Evolutionary conservation across 2,888 invertebrate genomes (phyloP).

Genomic region (Lithophane socia): DNA sequence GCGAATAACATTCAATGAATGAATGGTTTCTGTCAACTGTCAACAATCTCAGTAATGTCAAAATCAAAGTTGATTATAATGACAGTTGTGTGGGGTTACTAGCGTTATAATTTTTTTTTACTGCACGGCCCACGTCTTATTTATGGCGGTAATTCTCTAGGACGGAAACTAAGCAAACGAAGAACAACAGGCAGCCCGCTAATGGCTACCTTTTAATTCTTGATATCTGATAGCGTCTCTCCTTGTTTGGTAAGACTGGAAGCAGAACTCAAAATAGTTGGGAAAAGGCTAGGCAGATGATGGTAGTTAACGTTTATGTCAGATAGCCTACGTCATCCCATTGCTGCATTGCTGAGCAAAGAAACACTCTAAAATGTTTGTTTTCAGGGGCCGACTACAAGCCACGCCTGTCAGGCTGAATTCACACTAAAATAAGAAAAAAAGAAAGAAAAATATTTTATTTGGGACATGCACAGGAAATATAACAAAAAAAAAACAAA

Average conservation of each 20-base stretch:
- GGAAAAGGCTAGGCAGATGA: too few relatives aligned
- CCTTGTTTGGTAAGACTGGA: background rate
- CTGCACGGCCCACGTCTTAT: background rate
- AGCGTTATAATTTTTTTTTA: conserved; percentile 25
- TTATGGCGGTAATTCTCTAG: too few relatives aligned
- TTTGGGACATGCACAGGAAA: too few relatives aligned
- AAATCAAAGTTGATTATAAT: conserved; percentile 47
- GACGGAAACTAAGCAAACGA: background rate
- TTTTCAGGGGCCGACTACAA: background rate
- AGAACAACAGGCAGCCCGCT: background rate
- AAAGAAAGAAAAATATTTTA: too few relatives aligned
- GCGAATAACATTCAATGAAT: background rate
- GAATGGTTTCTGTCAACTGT: conserved; percentile 30
- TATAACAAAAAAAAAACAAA: too few relatives aligned
- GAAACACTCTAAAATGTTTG: background rate
- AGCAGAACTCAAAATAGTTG: background rate
- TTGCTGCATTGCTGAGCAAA: background rate
- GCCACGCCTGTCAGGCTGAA: too few relatives aligned
- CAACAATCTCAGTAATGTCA: conserved; percentile 31
- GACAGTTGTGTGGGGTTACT: conserved; percentile 36
- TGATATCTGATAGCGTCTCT: too few relatives aligned
- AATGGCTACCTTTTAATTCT: background rate
- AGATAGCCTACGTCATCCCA: background rate
- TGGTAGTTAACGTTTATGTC: background rate
- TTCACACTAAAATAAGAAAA: too few relatives aligned